Evolutionary conservation across 2,113 vertebrate genomes (phyloP).

Genomic region (Proteles cristata): DNA sequence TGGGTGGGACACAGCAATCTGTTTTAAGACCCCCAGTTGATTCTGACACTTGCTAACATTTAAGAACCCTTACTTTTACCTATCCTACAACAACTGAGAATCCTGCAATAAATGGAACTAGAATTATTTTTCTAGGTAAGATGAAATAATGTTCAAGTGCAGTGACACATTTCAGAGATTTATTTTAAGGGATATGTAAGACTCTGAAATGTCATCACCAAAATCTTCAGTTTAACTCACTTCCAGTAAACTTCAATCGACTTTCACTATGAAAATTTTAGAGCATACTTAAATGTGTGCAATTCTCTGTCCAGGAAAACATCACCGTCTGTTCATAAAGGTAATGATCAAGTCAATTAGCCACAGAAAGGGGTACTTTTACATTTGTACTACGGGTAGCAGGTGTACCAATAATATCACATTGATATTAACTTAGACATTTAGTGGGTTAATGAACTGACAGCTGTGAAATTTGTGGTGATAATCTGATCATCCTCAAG

Average conservation of each 20-base stretch:
- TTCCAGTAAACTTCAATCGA: not conserved
- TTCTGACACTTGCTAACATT: not conserved
- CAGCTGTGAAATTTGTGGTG: slow-evolving; percentile 69
- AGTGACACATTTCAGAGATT: not conserved
- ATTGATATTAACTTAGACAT: slow-evolving; percentile 49
- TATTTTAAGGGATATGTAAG: not conserved
- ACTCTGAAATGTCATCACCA: not conserved
- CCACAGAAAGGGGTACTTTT: slow-evolving; percentile 40
- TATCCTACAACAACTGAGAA: not conserved
- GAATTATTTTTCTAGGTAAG: not conserved
- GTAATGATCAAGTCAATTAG: slow-evolving; percentile 64
- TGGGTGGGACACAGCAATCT: not conserved
- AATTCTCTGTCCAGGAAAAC: slow-evolving; percentile 50
- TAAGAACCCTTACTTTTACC: not conserved
- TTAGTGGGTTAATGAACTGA: slow-evolving; percentile 56
- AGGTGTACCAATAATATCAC: slow-evolving; percentile 59
- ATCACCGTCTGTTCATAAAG: slow-evolving; percentile 36
- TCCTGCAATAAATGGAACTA: not conserved
- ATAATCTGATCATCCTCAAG: slow-evolving; percentile 56
- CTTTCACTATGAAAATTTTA: slow-evolving; percentile 31
- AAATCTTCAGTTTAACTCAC: not conserved
- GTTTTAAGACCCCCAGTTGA: not conserved
- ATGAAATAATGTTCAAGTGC: not conserved
- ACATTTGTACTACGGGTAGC: slow-evolving; percentile 39
- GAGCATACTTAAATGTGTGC: not conserved